A percentile compares a stretch with the other conserved stretches of the same genome.
These are phyloP conservation scores for Phodopus roborovskii DNA, from an alignment of 2,113 vertebrate species.

Conservation along the genomic window DNA sequence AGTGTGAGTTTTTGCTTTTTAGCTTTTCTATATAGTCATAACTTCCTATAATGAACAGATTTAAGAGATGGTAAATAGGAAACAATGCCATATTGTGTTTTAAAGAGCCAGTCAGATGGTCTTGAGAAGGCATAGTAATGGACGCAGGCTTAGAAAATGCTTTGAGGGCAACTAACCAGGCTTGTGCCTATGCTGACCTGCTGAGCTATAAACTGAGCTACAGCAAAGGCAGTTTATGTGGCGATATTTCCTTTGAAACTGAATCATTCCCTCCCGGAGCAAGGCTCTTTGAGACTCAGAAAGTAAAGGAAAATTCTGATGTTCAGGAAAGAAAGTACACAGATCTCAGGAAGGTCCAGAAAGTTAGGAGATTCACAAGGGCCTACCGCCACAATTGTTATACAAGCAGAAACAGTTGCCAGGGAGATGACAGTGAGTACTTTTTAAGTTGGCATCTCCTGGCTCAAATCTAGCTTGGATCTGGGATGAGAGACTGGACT, in stretches of 20 bases:
- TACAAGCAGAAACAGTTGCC: background rate
- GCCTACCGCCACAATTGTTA: background rate
- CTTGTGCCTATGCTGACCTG: background rate
- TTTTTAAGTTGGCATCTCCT: background rate
- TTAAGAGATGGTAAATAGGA: background rate
- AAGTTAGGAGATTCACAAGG: background rate
- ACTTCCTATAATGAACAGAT: background rate
- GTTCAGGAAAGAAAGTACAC: background rate
- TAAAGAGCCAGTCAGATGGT: background rate
- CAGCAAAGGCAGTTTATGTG: too few relatives aligned
- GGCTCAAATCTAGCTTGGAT: background rate
- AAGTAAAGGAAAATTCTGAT: background rate
- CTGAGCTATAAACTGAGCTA: background rate
- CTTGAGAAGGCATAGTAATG: too few relatives aligned
- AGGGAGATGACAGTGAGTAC: too few relatives aligned
- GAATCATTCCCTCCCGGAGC: background rate
- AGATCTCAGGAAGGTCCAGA: background rate
- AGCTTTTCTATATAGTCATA: background rate
- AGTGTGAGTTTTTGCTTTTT: background rate
- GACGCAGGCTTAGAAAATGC: background rate
- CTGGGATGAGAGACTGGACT: accelerated
- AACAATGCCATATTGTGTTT: background rate
- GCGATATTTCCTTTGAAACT: too few relatives aligned
- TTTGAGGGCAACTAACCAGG: background rate
- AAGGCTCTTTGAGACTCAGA: background rate